A percentile compares a stretch with the other conserved stretches of the same genome.
These are phyloP conservation scores for Tyrannus savana DNA, from an alignment of 2,113 vertebrate species.

Conservation along the genomic window DNA sequence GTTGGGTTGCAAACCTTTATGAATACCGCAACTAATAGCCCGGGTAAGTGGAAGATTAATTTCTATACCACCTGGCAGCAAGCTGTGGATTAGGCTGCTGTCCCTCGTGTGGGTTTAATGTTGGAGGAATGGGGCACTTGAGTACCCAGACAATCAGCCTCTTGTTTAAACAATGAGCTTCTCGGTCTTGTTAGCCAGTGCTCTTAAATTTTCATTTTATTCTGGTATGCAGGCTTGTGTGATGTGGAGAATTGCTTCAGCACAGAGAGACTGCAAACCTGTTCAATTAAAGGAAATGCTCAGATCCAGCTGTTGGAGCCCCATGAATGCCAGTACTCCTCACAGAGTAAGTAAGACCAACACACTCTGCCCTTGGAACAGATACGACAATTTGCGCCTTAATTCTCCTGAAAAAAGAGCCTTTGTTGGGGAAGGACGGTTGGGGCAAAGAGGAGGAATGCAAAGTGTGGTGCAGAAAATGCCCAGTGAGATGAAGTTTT, in stretches of 20 bases:
- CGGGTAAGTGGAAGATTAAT: slow-evolving; percentile 80
- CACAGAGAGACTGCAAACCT: slow-evolving; percentile 61
- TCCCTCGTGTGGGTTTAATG: slow-evolving; percentile 67
- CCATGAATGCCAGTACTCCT: slow-evolving; percentile 53
- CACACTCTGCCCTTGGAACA: slow-evolving; percentile 38
- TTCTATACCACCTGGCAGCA: slow-evolving; percentile 80
- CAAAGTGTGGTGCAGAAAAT: slow-evolving; percentile 3
- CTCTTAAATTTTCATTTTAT: slow-evolving; percentile 68
- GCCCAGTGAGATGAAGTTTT: neutral
- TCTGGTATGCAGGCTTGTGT: slow-evolving; percentile 63
- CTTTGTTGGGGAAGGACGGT: slow-evolving; percentile 35
- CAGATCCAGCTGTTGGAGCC: slow-evolving; percentile 71
- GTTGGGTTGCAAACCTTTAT: slow-evolving; percentile 68
- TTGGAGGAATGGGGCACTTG: slow-evolving; percentile 66
- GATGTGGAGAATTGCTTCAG: slow-evolving; percentile 68
- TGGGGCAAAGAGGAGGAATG: slow-evolving; percentile 42
- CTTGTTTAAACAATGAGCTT: slow-evolving; percentile 70
- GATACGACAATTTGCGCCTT: neutral
- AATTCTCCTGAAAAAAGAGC: slow-evolving; percentile 12
- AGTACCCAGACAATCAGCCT: slow-evolving; percentile 73
- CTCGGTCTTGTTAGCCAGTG: slow-evolving; percentile 71
- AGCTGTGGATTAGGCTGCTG: slow-evolving; percentile 69
- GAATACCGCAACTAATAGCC: slow-evolving; percentile 67
- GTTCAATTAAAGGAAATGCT: slow-evolving; percentile 74
- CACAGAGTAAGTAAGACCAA: slow-evolving; percentile 18